Base-by-base conservation (phyloP, 2,888 invertebrate species). In the Xanthorhoe designata region DNA sequence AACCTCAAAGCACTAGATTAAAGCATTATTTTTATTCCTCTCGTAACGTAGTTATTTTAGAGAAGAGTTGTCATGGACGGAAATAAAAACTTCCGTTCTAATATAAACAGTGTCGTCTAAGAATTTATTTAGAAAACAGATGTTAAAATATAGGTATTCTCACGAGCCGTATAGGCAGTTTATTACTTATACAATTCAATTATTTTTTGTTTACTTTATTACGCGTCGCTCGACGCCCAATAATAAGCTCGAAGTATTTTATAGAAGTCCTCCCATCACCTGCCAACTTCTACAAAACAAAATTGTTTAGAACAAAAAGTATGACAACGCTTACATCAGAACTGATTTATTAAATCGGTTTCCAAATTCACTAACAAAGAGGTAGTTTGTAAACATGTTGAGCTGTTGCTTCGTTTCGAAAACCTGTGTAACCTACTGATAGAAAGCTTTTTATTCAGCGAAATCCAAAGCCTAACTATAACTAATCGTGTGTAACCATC, bases 401-500 rank as follows among this genome's bases (percentile, higher is more conserved):
- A 8, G 13, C 42, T 32, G 8, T 32, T 32, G 32, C 32, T 32
- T 6, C 32, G 32, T 32, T 32, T 32, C 8, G 0, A 32, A 32
- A 7, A 7, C 2, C 45, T 56, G 45, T 29, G n/a, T 45, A 45
- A 15, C 50, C 24, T 24, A 24, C 24, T 18, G 1, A 50, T 24
- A 6, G n/a, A 54, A 32, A 53, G 24, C 24, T n/a, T 17, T 10
- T 15, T 32, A 47, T 50, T 7, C 7, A 32, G 32, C 32, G 0
- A 32, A 32, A 32, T 32, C 5, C 42, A 29, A 18, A 13, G 38
- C 38, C 55, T 57, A 15, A 55, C 29, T 29, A 54, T 85, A 88
- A 90, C 89, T 4, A 24, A 24, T 24, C 2, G 24, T 24, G 24
- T 24, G 24, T 24, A 24, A 24, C 88, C 90, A 89, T 82, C 82